Base-by-base conservation (phyloP, 1,140 invertebrate genomes). In the Drosophila erecta region DNA sequence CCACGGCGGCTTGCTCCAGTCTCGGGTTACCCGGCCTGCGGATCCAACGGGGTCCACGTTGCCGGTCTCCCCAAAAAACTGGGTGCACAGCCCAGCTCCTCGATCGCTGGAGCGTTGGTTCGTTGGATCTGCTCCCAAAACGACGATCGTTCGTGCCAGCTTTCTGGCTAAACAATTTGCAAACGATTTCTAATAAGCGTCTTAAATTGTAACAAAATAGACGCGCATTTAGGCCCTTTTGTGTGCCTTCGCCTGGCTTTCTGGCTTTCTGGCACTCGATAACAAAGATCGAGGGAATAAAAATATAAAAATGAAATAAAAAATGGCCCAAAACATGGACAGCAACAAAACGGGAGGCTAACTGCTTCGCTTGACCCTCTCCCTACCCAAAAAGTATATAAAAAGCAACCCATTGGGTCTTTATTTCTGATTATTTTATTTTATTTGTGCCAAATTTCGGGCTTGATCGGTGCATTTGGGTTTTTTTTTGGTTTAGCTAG, bases 181-280 rank as follows among this genome's bases (percentile, higher is more conserved):
- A 89, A 87, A 80, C 83, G 83, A 84, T 87, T 87, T 87, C 83
- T 87, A 87, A 87, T 87, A 87, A 87, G 84, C 84, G 83, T 89
- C 83, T 89, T 87, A 87, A 87, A 87, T 87, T 87, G 83, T 87
- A 87, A 89, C 83, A 84, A 89, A 89, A 87, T 87, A 87, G 79
- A 87, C 79, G 85, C 85, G 83, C 83, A 84, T 89, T 87, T 89
- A 89, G 83, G 83, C 84, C 62, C 81, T 61, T 84, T 85, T 87
- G 81, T 84, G 78, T 57, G 72, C 72, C 70, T 54, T 62, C 8
- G 61, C 17, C 43, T 46, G 41, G 53, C 20, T 56, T 30, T 38
- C 75, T 38, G 37, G 17, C 43, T 24, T 30, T 38, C 75, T 38
- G 37, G 17, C 43, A 17, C 46, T 62, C 79, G 79, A 83, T 83